phyloP scores from a whole-genome alignment of 2,888 invertebrate species.

The Pristionchus entomophagus region DNA sequence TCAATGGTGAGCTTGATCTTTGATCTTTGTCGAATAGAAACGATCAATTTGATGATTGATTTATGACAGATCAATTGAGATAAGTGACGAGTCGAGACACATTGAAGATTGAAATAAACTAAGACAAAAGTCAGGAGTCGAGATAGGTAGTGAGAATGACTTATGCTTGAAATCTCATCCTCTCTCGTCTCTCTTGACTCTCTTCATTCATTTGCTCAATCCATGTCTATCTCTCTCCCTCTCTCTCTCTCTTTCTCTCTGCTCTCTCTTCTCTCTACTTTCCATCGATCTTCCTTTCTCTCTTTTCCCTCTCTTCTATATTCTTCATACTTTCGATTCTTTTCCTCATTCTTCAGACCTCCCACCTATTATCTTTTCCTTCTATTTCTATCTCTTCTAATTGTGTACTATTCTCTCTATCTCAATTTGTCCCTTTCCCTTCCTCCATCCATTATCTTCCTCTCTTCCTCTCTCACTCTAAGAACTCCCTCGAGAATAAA shows the following conservation, averaged over 20 bases:
- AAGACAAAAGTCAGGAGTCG: too few species aligned
- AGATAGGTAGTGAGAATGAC: background rate
- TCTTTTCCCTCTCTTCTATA: background rate
- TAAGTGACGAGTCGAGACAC: background rate
- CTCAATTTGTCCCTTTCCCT: background rate
- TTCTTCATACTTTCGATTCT: background rate
- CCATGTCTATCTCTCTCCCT: slow-evolving; percentile 9
- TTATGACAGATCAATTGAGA: too few species aligned
- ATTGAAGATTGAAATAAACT: background rate
- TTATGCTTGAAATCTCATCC: too few species aligned
- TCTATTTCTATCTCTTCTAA: slow-evolving; percentile 17
- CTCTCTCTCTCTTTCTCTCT: slow-evolving; percentile 20
- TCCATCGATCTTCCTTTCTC: slow-evolving; percentile 34
- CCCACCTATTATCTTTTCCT: background rate
- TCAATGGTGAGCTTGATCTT: slow-evolving; percentile 2
- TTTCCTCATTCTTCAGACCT: background rate
- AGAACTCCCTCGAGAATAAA: slow-evolving; percentile 6
- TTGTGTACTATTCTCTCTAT: background rate
- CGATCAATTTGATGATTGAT: background rate
- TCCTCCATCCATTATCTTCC: background rate
- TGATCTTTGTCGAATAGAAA: background rate
- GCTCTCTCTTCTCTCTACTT: background rate
- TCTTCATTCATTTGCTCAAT: too few species aligned
- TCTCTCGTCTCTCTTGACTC: too few species aligned
- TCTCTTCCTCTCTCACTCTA: background rate